A percentile compares a stretch with the other conserved stretches of the same genome.
phyloP scores from a whole-genome alignment of 2,113 vertebrate genomes.

The Cichladusa arquata region DNA sequence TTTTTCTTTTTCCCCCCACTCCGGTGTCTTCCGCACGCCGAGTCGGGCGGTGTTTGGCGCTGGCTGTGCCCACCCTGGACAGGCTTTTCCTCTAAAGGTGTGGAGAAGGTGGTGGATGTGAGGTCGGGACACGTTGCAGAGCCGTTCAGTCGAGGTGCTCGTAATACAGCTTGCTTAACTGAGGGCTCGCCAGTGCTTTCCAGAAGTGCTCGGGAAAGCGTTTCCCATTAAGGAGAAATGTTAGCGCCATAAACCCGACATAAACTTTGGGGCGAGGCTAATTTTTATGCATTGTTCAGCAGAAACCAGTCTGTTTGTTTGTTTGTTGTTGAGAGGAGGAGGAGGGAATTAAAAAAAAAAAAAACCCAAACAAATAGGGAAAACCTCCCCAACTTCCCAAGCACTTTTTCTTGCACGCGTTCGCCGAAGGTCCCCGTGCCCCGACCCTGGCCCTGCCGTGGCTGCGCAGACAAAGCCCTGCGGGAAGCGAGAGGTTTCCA shows the following conservation, averaged over 20 bases:
- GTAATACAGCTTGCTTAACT: not conserved
- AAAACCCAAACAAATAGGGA: too few relatives aligned
- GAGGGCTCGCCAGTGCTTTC: not conserved
- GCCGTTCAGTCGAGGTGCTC: not conserved
- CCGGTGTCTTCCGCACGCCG: not conserved
- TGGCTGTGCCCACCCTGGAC: not conserved
- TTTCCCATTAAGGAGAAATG: not conserved
- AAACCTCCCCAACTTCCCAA: not conserved
- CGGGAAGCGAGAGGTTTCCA: not conserved
- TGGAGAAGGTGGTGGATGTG: not conserved
- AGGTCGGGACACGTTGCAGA: not conserved
- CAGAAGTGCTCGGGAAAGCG: not conserved
- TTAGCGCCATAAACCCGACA: not conserved
- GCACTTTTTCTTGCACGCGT: not conserved
- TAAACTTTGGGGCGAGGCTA: constrained; percentile 25
- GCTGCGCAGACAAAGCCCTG: constrained; percentile 37
- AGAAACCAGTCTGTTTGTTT: not conserved
- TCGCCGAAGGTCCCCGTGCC: not conserved
- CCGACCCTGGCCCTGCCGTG: not conserved
- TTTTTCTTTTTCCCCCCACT: accelerated
- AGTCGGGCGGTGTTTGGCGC: not conserved
- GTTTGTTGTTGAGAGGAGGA: not conserved
- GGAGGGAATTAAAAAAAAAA: not conserved
- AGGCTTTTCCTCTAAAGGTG: not conserved
- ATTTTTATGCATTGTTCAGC: constrained; percentile 9